phyloP scores from a whole-genome alignment of 2,113 vertebrate genomes.

The Lasiurus cinereus region DNA sequence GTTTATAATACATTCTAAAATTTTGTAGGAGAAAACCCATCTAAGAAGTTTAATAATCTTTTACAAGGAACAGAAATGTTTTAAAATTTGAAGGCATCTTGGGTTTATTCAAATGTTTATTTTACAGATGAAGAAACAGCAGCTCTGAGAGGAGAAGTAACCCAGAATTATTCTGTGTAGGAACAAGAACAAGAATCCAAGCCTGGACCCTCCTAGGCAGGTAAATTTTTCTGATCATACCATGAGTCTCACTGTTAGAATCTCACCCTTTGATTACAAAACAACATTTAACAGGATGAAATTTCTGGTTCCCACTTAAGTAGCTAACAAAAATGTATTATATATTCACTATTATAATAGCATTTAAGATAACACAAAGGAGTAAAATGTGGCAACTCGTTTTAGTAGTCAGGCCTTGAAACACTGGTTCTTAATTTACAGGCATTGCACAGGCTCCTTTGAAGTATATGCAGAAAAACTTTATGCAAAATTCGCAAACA shows the following conservation, averaged over 20 bases:
- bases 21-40: not conserved
- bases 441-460: not conserved
- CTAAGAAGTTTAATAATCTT: not conserved
- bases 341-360: not conserved
- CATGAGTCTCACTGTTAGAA: not conserved
- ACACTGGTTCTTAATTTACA: not conserved
- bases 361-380: constrained; percentile 22
- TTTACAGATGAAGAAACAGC: constrained; percentile 70
- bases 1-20: constrained; percentile 4
- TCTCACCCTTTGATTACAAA: not conserved
- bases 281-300: constrained; percentile 28
- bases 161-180: not conserved
- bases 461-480: not conserved
- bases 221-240: constrained; percentile 40
- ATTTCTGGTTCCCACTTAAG: not conserved
- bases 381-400: not conserved
- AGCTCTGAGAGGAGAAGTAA: constrained; percentile 9
- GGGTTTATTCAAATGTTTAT: constrained; percentile 36
- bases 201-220: not conserved
- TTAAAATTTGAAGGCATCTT: constrained; percentile 32
- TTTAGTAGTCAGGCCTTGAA: not conserved
- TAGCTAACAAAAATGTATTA: not conserved
- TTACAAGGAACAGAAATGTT: not conserved
- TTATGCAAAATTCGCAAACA: constrained; percentile 20
- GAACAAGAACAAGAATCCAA: not conserved